Conservation (phyloP, 2,797 vertebrate species). For the Anisognathus igniventris region DNA sequence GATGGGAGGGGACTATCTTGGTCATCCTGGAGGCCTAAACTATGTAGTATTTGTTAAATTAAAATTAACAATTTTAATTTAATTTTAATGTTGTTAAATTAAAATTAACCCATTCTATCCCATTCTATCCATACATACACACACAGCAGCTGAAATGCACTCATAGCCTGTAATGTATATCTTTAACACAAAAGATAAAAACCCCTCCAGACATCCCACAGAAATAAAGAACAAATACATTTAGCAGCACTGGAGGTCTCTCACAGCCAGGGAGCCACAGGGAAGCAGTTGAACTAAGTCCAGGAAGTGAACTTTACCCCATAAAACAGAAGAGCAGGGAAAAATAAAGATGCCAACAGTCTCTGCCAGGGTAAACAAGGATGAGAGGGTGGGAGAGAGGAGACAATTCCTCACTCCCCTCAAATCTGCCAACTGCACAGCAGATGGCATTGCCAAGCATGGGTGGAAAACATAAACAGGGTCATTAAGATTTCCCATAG, state of each 20-base stretch:
- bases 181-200: neutral
- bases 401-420: neutral
- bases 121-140: neutral
- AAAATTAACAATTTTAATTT: neutral
- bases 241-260: neutral
- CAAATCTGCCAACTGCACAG: neutral
- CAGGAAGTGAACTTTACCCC: neutral
- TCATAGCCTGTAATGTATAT: neutral
- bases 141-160: neutral
- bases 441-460: neutral
- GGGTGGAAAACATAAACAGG: neutral
- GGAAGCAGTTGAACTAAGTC: neutral
- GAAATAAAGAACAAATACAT: neutral
- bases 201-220: neutral
- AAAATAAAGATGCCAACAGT: neutral
- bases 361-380: neutral
- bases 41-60: neutral
- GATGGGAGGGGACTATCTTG: neutral
- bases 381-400: neutral
- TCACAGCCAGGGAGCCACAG: neutral
- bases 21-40: neutral
- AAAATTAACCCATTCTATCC: neutral
- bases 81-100: neutral
- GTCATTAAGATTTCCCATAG: neutral
- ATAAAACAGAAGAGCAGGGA: neutral